A percentile compares a stretch with the other conserved stretches of the same genome.
Conservation (phyloP, 1,140 invertebrate genomes). For the Drosophila rhopaloa region DNA sequence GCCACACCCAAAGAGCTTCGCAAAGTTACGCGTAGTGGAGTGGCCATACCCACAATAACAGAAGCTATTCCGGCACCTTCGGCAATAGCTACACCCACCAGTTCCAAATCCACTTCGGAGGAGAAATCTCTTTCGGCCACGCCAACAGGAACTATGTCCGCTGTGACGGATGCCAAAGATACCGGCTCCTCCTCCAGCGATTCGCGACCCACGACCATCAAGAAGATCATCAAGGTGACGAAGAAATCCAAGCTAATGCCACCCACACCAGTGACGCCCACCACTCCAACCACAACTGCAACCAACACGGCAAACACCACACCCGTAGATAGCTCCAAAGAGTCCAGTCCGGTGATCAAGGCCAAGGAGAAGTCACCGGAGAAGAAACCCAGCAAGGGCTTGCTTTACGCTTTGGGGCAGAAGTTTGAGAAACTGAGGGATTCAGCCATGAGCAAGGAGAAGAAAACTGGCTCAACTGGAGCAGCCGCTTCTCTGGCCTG, state of each 20-base stretch:
- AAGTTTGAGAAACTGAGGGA: conserved; percentile 88
- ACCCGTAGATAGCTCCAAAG: conserved; percentile 68
- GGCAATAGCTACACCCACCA: conserved; percentile 11
- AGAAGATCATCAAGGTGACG: conserved; percentile 69
- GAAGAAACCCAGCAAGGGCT: conserved; percentile 82
- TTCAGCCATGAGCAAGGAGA: conserved; percentile 80
- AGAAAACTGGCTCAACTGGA: conserved; percentile 42
- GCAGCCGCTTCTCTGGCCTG: conserved; percentile 39
- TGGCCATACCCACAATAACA: conserved; percentile 59
- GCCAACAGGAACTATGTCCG: conserved; percentile 26
- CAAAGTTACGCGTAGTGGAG: conserved; percentile 66
- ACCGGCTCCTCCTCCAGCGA: conserved; percentile 54
- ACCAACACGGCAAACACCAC: conserved; percentile 68
- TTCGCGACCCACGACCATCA: conserved; percentile 49
- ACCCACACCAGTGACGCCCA: conserved; percentile 53
- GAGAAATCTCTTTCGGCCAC: conserved; percentile 56
- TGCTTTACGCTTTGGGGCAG: conserved; percentile 87
- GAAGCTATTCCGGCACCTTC: conserved; percentile 21
- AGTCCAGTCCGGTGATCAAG: conserved; percentile 66
- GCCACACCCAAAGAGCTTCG: conserved; percentile 78
- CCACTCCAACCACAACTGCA: conserved; percentile 27
- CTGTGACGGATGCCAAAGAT: conserved; percentile 45
- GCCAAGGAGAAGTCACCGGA: conserved; percentile 72
- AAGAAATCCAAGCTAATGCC: conserved; percentile 78
- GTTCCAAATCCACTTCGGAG: conserved; percentile 59